These are phyloP conservation scores for Hafferia zeledoni DNA, from an alignment of 2,797 vertebrate genomes.

Conservation along the genomic window DNA sequence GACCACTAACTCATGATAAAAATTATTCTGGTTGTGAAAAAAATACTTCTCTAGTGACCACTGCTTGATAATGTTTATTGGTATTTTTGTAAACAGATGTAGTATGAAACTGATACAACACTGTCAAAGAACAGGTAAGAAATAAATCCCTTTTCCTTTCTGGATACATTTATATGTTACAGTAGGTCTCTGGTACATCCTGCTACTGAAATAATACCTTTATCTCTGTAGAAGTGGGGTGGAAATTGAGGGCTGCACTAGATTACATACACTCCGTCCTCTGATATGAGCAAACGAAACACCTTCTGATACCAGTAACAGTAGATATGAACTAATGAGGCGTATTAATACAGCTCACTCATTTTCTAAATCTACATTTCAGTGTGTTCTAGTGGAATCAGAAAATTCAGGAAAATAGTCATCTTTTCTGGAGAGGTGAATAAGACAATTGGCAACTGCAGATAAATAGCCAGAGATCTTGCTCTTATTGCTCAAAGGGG, in stretches of 20 bases:
- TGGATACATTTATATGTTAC: neutral
- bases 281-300: neutral
- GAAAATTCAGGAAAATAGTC: neutral
- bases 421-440: neutral
- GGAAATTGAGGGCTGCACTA: neutral
- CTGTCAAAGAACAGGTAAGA: neutral
- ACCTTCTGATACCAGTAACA: neutral
- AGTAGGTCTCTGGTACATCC: neutral
- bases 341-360: neutral
- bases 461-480: neutral
- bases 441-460: neutral
- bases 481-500: neutral
- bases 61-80: neutral
- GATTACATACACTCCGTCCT: neutral
- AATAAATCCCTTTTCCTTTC: neutral
- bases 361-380: neutral
- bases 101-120: neutral
- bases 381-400: neutral
- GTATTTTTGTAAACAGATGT: neutral
- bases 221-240: neutral
- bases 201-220: neutral
- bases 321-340: neutral
- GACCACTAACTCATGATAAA: neutral
- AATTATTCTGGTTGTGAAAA: neutral
- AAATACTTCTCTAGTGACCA: neutral